These are phyloP conservation scores for Ophion ellenae DNA, from an alignment of 2,888 invertebrate species.

Conservation along the genomic window DNA sequence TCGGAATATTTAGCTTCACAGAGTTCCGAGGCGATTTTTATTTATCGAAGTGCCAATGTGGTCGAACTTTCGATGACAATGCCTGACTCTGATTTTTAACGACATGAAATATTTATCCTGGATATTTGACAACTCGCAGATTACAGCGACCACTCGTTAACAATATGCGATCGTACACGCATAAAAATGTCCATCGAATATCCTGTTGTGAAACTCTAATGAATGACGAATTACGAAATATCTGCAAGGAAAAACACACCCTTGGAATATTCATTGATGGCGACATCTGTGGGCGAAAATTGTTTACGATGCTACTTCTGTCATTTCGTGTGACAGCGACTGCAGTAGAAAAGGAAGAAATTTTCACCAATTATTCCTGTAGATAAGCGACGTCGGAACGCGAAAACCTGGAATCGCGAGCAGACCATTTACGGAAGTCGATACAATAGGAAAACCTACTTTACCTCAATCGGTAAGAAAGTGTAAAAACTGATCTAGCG, in stretches of 20 bases:
- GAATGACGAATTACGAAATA: slow-evolving; percentile 18
- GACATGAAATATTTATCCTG: neutral
- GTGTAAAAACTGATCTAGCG: too few relatives aligned
- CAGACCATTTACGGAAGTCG: too few relatives aligned
- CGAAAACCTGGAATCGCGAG: too few relatives aligned
- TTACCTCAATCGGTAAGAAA: too few relatives aligned
- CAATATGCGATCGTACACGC: neutral
- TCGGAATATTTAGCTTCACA: too few relatives aligned
- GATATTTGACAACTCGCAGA: neutral
- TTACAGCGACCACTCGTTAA: neutral
- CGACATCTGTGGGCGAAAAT: slow-evolving; percentile 7
- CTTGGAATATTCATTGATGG: neutral
- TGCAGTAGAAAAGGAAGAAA: slow-evolving; percentile 2
- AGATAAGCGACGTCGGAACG: too few relatives aligned
- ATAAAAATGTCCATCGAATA: neutral
- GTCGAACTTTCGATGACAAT: too few relatives aligned
- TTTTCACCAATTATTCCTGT: neutral
- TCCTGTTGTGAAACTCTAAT: slow-evolving; percentile 7
- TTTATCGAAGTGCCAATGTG: too few relatives aligned
- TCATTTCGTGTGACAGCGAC: neutral
- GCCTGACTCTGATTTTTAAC: neutral
- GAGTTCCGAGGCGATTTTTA: too few relatives aligned
- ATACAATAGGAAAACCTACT: too few relatives aligned
- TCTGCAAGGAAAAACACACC: neutral
- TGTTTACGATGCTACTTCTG: neutral